These are phyloP conservation scores for Cryptus armator DNA, from an alignment of 2,888 invertebrate genomes.

Conservation along the genomic window DNA sequence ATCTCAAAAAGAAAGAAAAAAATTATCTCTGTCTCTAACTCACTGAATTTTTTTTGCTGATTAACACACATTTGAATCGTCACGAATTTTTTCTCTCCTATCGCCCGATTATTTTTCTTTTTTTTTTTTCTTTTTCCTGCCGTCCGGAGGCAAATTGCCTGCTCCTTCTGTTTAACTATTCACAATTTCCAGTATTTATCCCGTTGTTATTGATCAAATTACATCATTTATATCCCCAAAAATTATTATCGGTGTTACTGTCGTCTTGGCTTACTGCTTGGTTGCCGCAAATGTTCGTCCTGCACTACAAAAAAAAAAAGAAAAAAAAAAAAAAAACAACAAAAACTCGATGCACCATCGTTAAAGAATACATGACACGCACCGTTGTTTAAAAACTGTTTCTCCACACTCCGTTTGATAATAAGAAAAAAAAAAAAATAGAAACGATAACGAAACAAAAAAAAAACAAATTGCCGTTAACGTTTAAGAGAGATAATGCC, in stretches of 20 bases:
- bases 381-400: constrained; percentile 67
- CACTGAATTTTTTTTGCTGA: constrained; percentile 35
- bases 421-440: constrained; percentile 7
- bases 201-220: background rate
- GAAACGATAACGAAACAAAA: constrained; percentile 16
- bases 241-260: constrained; percentile 74
- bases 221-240: constrained; percentile 1
- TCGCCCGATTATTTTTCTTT: constrained; percentile 60
- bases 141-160: background rate
- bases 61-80: constrained; percentile 24
- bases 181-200: background rate
- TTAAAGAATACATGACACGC: constrained; percentile 71
- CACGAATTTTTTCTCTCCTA: constrained; percentile 35
- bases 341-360: constrained; percentile 74
- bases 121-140: constrained; percentile 25
- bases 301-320: constrained; percentile 64
- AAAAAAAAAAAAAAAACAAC: too few relatives aligned
- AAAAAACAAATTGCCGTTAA: background rate
- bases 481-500: background rate
- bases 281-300: constrained; percentile 75
- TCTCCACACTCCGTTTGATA: constrained; percentile 29
- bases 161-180: background rate
- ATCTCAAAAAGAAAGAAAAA: constrained; percentile 25
- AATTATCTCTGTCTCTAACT: constrained; percentile 60
- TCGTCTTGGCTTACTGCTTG: constrained; percentile 81